A percentile compares a stretch with the other conserved stretches of the same genome.
phyloP scores from a whole-genome alignment of 2,797 vertebrate species.

The Propithecus deckenii region DNA sequence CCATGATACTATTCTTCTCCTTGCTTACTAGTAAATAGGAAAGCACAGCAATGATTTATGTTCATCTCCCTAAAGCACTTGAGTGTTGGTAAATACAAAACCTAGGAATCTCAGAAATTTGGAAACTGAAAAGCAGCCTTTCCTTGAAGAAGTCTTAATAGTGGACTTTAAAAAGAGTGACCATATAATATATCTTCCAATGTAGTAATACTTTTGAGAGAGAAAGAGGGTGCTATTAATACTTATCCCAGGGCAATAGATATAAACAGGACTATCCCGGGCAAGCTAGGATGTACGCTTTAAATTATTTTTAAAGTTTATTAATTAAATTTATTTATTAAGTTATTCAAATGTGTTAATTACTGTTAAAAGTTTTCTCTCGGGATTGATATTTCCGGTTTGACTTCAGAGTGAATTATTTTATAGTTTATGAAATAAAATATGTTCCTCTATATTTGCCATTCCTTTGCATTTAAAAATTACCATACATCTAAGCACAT shows the following conservation, averaged over 20 bases:
- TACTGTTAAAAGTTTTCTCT: background rate
- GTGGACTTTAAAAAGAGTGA: background rate
- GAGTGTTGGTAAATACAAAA: background rate
- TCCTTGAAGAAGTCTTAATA: conserved; percentile 21
- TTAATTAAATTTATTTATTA: background rate
- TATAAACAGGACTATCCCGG: background rate
- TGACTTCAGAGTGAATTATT: conserved; percentile 32
- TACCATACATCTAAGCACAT: background rate
- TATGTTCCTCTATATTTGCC: background rate
- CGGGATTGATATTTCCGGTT: background rate
- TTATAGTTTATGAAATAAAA: conserved; percentile 13
- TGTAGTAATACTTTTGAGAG: conserved; percentile 16
- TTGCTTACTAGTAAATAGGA: background rate
- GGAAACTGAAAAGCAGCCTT: conserved; percentile 35
- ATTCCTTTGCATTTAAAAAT: conserved; percentile 2
- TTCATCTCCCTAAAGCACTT: background rate
- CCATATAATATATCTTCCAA: conserved; percentile 7
- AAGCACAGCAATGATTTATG: background rate
- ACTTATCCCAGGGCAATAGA: background rate
- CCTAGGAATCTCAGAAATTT: background rate
- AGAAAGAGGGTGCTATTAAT: background rate
- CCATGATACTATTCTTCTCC: background rate
- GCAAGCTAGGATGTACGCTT: conserved; percentile 3
- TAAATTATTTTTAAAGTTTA: conserved; percentile 29
- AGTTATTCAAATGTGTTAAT: background rate